Percentiles rank a stretch among this genome's conserved stretches.
These are phyloP conservation scores for Xenentodon cancila DNA, from an alignment of 2,797 vertebrate species.

Conservation along the genomic window DNA sequence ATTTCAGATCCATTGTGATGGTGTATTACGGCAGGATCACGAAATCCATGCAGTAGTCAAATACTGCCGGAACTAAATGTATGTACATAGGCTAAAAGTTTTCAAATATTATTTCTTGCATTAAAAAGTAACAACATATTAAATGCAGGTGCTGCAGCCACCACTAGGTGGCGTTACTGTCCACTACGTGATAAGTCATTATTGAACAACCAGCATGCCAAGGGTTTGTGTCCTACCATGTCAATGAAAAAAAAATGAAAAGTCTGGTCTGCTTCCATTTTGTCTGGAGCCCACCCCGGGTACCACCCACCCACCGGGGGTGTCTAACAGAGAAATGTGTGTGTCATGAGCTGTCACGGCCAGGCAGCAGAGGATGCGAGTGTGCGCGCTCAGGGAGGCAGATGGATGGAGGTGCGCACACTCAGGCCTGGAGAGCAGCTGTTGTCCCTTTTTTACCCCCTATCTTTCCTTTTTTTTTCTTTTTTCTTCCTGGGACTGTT, in stretches of 20 bases:
- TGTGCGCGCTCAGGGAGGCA: constrained; percentile 54
- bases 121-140: background rate
- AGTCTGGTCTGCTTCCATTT: constrained; percentile 64
- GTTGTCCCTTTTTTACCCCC: constrained; percentile 56
- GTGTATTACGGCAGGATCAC: no score
- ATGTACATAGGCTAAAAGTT: no score
- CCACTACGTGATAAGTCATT: constrained; percentile 18
- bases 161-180: constrained; percentile 73
- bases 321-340: constrained; percentile 48
- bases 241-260: constrained; percentile 56
- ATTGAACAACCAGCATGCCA: constrained; percentile 25
- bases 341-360: constrained; percentile 60
- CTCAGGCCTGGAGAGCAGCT: constrained; percentile 67
- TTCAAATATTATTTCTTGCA: no score
- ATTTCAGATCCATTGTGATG: no score
- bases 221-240: constrained; percentile 57
- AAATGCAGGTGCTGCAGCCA: constrained; percentile 5
- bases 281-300: constrained; percentile 36
- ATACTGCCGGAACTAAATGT: no score
- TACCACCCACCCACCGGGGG: constrained; percentile 27
- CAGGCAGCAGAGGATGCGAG: constrained; percentile 64
- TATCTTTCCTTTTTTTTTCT: no score
- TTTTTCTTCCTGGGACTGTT: constrained; percentile 36
- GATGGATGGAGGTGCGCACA: constrained; percentile 62
- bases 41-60: no score